phyloP scores from a whole-genome alignment of 53 echinoderm and acorn worm genomes.

The Astropecten irregularis region DNA sequence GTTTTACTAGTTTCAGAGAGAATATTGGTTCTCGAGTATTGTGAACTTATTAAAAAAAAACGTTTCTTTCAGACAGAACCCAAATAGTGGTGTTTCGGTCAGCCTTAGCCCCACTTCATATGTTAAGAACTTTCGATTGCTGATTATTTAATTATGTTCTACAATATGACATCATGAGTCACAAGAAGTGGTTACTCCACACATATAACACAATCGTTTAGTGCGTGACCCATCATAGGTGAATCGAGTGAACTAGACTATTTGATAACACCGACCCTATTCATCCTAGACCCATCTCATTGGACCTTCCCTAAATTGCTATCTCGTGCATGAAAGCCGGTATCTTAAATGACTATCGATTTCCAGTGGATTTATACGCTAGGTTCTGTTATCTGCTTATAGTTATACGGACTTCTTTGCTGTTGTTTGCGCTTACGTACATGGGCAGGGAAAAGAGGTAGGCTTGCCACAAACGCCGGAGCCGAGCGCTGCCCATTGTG shows the following conservation, averaged over 20 bases:
- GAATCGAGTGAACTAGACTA: too few species aligned
- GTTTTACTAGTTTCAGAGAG: too few species aligned
- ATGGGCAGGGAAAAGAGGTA: not conserved
- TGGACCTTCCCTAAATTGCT: not conserved
- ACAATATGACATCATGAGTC: too few species aligned
- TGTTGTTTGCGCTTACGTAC: not conserved
- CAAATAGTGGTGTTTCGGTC: too few species aligned
- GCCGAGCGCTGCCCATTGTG: not conserved
- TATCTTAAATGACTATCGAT: slow-evolving; percentile 43
- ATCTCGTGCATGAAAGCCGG: not conserved
- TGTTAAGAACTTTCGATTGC: too few species aligned
- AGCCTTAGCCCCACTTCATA: too few species aligned
- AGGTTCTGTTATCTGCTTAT: not conserved
- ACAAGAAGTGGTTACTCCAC: not conserved
- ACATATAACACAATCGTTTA: not conserved
- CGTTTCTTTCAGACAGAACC: too few species aligned
- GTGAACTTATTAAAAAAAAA: too few species aligned
- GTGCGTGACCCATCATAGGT: not conserved
- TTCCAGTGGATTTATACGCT: not conserved
- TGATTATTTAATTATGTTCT: too few species aligned
- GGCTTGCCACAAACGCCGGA: slow-evolving; percentile 11
- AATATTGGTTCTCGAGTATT: too few species aligned
- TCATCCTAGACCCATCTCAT: not conserved
- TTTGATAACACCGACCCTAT: not conserved
- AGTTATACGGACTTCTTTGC: not conserved